phyloP scores from a whole-genome alignment of 2,888 invertebrate genomes.

The Cylloceria caligata region DNA sequence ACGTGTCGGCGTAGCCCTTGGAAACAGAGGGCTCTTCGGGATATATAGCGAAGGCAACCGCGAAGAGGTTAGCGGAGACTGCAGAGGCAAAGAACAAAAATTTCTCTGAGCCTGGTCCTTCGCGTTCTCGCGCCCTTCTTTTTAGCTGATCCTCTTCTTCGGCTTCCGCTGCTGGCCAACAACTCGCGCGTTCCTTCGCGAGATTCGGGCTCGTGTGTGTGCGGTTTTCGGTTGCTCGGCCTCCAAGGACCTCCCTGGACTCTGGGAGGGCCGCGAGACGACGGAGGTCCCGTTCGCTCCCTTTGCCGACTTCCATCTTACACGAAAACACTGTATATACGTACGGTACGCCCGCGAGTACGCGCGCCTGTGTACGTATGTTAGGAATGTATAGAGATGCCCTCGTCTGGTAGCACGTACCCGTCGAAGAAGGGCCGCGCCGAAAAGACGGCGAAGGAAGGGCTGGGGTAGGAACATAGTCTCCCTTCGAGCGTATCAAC shows the following conservation, averaged over 20 bases:
- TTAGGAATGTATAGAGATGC: not conserved
- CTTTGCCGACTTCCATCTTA: constrained; percentile 36
- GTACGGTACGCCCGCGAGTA: not conserved
- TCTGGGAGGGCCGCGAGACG: constrained; percentile 60
- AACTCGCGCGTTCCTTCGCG: constrained; percentile 8
- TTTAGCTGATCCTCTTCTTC: constrained; percentile 64
- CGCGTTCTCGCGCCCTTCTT: constrained; percentile 42
- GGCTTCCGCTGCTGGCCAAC: constrained; percentile 36
- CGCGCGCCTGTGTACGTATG: not conserved
- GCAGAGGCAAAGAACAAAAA: constrained; percentile 47
- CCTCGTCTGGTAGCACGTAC: constrained; percentile 2
- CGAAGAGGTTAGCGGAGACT: not conserved
- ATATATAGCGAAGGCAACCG: constrained; percentile 33
- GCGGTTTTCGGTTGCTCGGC: constrained; percentile 43
- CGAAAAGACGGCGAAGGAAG: constrained; percentile 15
- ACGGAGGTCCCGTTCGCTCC: constrained; percentile 77
- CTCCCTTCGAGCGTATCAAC: constrained; percentile 31
- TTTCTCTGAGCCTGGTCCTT: constrained; percentile 33
- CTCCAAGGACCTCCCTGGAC: constrained; percentile 80
- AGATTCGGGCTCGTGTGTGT: constrained; percentile 4
- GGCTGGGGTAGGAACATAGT: constrained; percentile 35
- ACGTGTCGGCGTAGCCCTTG: constrained; percentile 39
- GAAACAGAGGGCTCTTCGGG: constrained; percentile 56
- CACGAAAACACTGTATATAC: constrained; percentile 11
- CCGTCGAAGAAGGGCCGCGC: constrained; percentile 15